Conservation (phyloP, 2,797 vertebrate species). For the Mormyrus proboscirostris region DNA sequence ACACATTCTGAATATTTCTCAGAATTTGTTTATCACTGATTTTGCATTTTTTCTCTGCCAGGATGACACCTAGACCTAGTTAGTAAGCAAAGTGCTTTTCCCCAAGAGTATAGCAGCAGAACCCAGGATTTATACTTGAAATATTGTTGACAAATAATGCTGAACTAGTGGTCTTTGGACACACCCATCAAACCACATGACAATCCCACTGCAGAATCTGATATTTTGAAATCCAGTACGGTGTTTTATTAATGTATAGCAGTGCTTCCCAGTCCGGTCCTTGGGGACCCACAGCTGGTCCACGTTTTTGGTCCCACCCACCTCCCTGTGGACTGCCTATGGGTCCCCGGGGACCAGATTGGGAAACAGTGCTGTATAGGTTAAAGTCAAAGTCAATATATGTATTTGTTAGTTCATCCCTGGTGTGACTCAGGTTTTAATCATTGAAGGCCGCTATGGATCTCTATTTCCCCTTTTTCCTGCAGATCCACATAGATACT, state of each 20-base stretch:
- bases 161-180: neutral
- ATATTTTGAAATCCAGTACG: neutral
- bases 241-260: neutral
- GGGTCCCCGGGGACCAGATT: neutral
- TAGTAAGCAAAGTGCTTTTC: neutral
- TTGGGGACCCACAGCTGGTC: neutral
- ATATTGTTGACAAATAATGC: neutral
- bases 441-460: neutral
- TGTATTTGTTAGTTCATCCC: neutral
- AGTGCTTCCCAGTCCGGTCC: neutral
- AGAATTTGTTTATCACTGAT: neutral
- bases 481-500: neutral
- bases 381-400: neutral
- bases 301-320: neutral
- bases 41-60: neutral
- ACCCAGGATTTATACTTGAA: neutral
- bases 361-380: neutral
- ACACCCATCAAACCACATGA: neutral
- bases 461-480: neutral
- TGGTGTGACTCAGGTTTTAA: neutral
- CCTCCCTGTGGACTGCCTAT: neutral
- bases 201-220: neutral
- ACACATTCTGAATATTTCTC: neutral
- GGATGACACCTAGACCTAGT: neutral
- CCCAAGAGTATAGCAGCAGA: neutral